Evolutionary conservation across 2,113 vertebrate genomes (phyloP), one percentile per base, ranked within the genome.

Genomic region (Gallinago undulata): DNA sequence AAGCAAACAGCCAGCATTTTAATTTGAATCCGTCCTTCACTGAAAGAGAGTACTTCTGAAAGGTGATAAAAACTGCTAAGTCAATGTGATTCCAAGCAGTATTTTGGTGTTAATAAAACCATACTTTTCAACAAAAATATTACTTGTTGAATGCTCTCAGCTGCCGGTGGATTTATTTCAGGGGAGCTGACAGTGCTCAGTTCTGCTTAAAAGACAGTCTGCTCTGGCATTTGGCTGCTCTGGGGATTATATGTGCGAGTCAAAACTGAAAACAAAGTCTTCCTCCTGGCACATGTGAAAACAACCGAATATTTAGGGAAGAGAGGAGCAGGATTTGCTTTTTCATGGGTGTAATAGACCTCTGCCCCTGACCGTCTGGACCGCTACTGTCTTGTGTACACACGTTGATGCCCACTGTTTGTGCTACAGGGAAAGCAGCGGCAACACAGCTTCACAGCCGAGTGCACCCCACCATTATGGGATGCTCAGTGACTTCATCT

Each of bases 381-480:
- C 47, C n/a, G 28, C 33, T 24, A 5, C 72, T 39, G 3, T 18
- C 39, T 7, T 19, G 21, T 13, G 19, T 9, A 4, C 16, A 22
- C 5, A 8, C 22, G 5, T 8, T 27, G 4, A 21, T 50, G 33
- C 77, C 63, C 22, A 4, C 41, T 37, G 30, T 9, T 31, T 1
- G 0, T 7, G 48, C 33, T 30, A 4, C 33, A 39, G 68, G 43
- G 66, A 18, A 19, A 37, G 27, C 43, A 19, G 53, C 1, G 1
- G n/a, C 68, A 16, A 18, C 6, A 3, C 43, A 35, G 43, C 28
- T 25, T 28, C 41, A 11, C 17, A 31, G 39, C 53, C 12, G 21
- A n/a, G 45, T 2, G 57, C 57, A 27, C 22, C 43, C n/a, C 35
- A 4, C 6, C 2, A 4, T 5, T 4, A 4, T 4, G 13, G 53